Conservation (phyloP, 2,113 vertebrate species). For the Hypanus sabinus region DNA sequence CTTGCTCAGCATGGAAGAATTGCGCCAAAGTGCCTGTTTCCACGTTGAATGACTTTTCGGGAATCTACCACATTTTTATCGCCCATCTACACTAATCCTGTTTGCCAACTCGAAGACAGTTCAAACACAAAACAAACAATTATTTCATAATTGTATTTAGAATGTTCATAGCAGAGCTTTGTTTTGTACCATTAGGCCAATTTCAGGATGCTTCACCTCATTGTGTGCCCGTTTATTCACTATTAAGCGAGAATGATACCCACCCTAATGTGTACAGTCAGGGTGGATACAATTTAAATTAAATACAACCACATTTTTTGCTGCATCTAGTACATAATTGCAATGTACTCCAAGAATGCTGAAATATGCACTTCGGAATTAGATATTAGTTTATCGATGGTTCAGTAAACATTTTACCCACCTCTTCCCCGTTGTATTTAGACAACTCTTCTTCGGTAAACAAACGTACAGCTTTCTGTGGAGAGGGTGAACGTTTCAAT, state of each 20-base stretch:
- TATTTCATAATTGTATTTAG: neutral
- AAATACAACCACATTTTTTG: neutral
- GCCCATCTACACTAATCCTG: too few relatives aligned
- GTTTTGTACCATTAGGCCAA: neutral
- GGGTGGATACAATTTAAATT: neutral
- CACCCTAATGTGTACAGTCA: neutral
- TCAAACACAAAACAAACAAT: neutral
- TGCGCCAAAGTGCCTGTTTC: too few relatives aligned
- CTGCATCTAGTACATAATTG: neutral
- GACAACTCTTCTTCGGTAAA: constrained; percentile 82
- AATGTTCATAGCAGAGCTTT: neutral
- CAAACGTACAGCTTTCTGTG: constrained; percentile 57
- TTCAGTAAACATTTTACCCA: constrained; percentile 42
- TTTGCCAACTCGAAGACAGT: too few relatives aligned
- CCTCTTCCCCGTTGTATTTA: constrained; percentile 73
- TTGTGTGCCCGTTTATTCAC: neutral
- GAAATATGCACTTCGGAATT: too few relatives aligned
- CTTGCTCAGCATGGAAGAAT: too few relatives aligned
- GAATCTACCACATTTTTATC: too few relatives aligned
- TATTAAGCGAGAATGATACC: neutral
- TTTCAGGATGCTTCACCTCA: neutral
- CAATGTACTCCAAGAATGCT: neutral
- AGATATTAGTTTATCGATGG: neutral
- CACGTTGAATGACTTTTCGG: too few relatives aligned
- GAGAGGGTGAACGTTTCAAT: constrained; percentile 45